These are phyloP conservation scores for Cichladusa arquata DNA, from an alignment of 2,113 vertebrate species.

Conservation along the genomic window DNA sequence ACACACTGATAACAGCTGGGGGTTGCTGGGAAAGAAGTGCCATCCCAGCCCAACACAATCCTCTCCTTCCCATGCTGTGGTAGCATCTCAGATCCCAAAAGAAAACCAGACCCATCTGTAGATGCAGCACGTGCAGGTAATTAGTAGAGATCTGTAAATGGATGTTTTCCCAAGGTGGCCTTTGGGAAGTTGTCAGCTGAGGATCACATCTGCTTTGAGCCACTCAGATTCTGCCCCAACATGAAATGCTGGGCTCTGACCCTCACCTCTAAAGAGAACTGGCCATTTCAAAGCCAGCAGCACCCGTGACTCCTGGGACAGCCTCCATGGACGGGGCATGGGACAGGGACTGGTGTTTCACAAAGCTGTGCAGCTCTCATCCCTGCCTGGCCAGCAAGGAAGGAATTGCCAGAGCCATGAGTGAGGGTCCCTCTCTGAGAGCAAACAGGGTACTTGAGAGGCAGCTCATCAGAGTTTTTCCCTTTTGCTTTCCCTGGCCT, in stretches of 20 bases:
- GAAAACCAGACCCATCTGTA: neutral
- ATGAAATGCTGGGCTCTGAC: neutral
- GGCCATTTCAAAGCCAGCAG: neutral
- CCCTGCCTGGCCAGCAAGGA: neutral
- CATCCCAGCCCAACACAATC: neutral
- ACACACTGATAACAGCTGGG: neutral
- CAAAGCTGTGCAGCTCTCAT: neutral
- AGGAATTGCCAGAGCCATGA: neutral
- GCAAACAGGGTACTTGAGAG: neutral
- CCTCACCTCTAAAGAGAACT: neutral
- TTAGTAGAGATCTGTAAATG: accelerated
- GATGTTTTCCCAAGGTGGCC: neutral
- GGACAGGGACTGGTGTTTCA: neutral
- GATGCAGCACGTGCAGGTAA: neutral
- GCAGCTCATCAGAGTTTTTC: neutral
- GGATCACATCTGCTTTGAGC: neutral
- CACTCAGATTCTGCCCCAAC: neutral
- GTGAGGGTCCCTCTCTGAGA: neutral
- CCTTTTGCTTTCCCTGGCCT: neutral
- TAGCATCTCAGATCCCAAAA: neutral
- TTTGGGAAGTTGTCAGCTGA: neutral
- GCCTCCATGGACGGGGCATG: accelerated
- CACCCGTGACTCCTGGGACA: neutral
- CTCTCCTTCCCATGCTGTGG: accelerated
- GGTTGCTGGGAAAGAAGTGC: neutral